Percentiles rank a stretch among this genome's conserved stretches.
These are phyloP conservation scores for Phenacoccus solenopsis DNA, from an alignment of 1,140 invertebrate species.

Conservation along the genomic window DNA sequence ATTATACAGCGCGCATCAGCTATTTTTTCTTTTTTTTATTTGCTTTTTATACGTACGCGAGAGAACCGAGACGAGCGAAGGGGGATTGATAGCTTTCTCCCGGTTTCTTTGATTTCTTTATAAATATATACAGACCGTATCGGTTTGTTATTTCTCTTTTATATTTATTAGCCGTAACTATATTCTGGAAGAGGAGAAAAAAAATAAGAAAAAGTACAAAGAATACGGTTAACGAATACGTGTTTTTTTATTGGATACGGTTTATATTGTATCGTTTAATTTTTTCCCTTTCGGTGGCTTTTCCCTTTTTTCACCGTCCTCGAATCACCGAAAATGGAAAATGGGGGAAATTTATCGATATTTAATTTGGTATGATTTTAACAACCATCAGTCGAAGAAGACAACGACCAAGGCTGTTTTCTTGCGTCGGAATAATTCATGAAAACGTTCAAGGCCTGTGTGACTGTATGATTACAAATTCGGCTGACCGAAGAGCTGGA, in stretches of 20 bases:
- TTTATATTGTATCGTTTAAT: not conserved
- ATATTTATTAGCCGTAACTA: slow-evolving; percentile 15
- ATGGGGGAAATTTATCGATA: not conserved
- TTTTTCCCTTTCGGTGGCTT: not conserved
- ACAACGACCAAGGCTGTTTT: not conserved
- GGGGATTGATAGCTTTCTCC: not conserved
- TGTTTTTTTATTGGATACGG: slow-evolving; percentile 8
- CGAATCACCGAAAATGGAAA: not conserved
- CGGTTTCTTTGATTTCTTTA: slow-evolving; percentile 4
- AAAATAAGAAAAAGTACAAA: not conserved
- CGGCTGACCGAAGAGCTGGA: too few relatives aligned
- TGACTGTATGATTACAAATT: too few relatives aligned
- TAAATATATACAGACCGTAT: slow-evolving; percentile 13
- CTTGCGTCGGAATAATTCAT: not conserved
- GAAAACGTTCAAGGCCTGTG: too few relatives aligned
- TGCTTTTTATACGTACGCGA: not conserved
- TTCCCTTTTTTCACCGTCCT: not conserved
- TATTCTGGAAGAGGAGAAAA: not conserved
- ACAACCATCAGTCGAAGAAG: too few relatives aligned
- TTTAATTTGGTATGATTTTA: slow-evolving; percentile 4
- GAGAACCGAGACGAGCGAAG: not conserved
- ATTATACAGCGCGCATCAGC: not conserved
- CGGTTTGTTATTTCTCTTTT: slow-evolving; percentile 14
- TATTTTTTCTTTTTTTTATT: slow-evolving; percentile 6
- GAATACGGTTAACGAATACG: slow-evolving; percentile 6